Percentiles rank a stretch among this genome's conserved stretches.
phyloP scores from a whole-genome alignment of 2,888 invertebrate species.

The Gryllus longicercus region DNA sequence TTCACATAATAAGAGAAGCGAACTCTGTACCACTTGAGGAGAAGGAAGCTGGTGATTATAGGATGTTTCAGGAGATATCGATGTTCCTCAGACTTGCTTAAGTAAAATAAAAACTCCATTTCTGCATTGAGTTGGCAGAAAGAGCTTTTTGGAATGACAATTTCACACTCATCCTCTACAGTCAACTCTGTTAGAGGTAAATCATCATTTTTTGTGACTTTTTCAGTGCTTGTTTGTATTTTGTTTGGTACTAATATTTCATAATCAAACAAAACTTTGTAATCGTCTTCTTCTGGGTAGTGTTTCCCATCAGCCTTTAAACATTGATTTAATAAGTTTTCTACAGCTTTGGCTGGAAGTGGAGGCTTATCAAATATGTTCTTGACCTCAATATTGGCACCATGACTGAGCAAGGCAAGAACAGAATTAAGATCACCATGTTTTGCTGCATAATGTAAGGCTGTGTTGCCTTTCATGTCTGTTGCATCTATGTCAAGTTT shows the following conservation, averaged over 20 bases:
- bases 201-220: too few relatives aligned
- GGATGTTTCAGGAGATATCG: slow-evolving; percentile 17
- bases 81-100: slow-evolving; percentile 2
- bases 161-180: too few relatives aligned
- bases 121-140: too few relatives aligned
- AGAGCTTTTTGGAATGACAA: too few relatives aligned
- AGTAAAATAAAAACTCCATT: slow-evolving; percentile 12
- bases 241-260: neutral
- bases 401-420: slow-evolving; percentile 19
- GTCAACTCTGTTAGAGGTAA: too few relatives aligned
- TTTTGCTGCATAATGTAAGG: slow-evolving; percentile 29
- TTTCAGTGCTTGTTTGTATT: too few relatives aligned
- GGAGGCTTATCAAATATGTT: slow-evolving; percentile 28
- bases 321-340: slow-evolving; percentile 26
- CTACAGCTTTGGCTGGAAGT: slow-evolving; percentile 18
- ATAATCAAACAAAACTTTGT: slow-evolving; percentile 26
- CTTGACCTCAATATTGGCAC: slow-evolving; percentile 25
- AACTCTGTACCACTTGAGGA: neutral
- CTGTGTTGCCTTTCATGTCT: slow-evolving; percentile 28
- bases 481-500: slow-evolving; percentile 24
- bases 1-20: neutral
- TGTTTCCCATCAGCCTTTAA: slow-evolving; percentile 22
- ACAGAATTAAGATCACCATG: slow-evolving; percentile 25
- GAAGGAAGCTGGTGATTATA: slow-evolving; percentile 22
- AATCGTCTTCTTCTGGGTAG: slow-evolving; percentile 25